Conservation (phyloP, 2,888 invertebrate genomes). For the Eumacrocentrus americanus region DNA sequence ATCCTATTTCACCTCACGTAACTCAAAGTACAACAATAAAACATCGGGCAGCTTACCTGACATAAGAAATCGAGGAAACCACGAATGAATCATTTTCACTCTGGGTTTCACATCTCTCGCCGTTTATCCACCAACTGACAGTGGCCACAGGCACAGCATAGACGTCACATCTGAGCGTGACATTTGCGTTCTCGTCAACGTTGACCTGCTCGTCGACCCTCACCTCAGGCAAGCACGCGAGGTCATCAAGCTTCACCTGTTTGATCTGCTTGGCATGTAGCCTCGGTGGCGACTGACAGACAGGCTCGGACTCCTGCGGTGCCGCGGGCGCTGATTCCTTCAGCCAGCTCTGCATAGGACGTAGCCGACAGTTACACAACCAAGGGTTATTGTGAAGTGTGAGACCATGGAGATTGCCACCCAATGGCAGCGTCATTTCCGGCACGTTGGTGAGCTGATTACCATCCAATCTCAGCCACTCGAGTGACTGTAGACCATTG, state of each 20-base stretch:
- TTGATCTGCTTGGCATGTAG: slow-evolving; percentile 73
- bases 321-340: slow-evolving; percentile 71
- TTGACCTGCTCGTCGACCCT: slow-evolving; percentile 79
- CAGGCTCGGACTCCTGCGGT: slow-evolving; percentile 79
- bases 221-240: slow-evolving; percentile 82
- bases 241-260: slow-evolving; percentile 70
- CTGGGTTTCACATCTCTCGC: slow-evolving; percentile 71
- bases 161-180: slow-evolving; percentile 80
- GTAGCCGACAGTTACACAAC: slow-evolving; percentile 85
- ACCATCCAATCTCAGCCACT: slow-evolving; percentile 83
- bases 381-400: slow-evolving; percentile 86
- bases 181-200: slow-evolving; percentile 80
- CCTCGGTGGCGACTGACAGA: slow-evolving; percentile 74
- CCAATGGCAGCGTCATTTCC: slow-evolving; percentile 62
- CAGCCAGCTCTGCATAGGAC: slow-evolving; percentile 80
- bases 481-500: slow-evolving; percentile 78
- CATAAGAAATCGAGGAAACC: slow-evolving; percentile 36
- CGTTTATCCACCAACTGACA: slow-evolving; percentile 84
- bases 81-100: slow-evolving; percentile 65
- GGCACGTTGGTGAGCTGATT: slow-evolving; percentile 76
- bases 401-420: slow-evolving; percentile 79
- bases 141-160: slow-evolving; percentile 82
- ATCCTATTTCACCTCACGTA: not conserved
- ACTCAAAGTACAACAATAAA: not conserved
- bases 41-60: slow-evolving; percentile 38